Base-by-base conservation (phyloP, 2,113 vertebrate species). In the Tyrannus savana region DNA sequence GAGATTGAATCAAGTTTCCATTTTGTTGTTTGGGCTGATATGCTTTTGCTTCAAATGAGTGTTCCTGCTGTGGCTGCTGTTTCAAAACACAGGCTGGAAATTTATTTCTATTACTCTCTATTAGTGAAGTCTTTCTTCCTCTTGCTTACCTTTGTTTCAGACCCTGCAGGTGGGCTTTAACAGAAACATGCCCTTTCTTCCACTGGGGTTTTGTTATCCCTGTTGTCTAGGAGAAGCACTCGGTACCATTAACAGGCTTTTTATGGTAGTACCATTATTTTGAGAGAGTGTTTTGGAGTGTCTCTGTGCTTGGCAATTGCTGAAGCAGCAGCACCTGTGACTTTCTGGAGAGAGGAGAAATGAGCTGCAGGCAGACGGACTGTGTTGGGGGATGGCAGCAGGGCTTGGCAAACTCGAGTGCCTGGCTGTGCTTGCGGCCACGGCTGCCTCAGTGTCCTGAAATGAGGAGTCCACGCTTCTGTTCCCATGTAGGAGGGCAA, bases 391-490 rank as follows among this genome's bases (percentile, higher is more conserved):
- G 37, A 27, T 4, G 4, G 41, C 28, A n/a, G 47, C 31, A 33
- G 27, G 59, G 15, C 52, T 37, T 47, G 72, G 83, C 88, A 53
- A 7, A 5, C 3, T 15, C 30, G 0, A 0, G 9, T 3, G 14
- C 22, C 53, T 46, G 74, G 3, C n/a, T 13, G 2, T 0, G 11
- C 39, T 11, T 11, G 56, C 22, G 46, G 10, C 39, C 13, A 2
- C 0, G 14, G 53, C 42, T 30, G n/a, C 74, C 24, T 52, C 28
- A 1, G 19, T 1, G 17, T 8, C 41, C 33, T 35, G 13, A 52
- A 67, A 58, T 4, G 66, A 33, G 63, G 49, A 25, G 19, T 5
- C 12, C 42, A 19, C 60, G 15, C 56, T 62, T 15, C 64, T 74
- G 24, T 1, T 71, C 31, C 46, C 33, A 3, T 9, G 50, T 21